These are phyloP conservation scores for Lagria hirta DNA, from an alignment of 2,888 invertebrate species.

Conservation along the genomic window DNA sequence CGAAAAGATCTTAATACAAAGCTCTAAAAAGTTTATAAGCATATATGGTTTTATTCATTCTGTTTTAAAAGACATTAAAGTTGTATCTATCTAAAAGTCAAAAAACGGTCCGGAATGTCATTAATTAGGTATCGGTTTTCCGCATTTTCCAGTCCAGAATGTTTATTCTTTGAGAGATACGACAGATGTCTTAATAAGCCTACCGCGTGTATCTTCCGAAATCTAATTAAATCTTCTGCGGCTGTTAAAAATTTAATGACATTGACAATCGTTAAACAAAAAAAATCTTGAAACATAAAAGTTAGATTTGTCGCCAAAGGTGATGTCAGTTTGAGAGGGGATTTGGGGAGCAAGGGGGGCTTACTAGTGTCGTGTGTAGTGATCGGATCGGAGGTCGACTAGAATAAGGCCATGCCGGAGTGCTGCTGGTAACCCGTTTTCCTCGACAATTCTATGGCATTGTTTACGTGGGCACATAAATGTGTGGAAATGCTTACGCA, in stretches of 20 bases:
- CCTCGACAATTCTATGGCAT: constrained; percentile 50
- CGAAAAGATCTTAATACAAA: no score
- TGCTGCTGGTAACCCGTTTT: constrained; percentile 52
- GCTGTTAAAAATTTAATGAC: constrained; percentile 33
- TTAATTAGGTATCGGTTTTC: constrained; percentile 10
- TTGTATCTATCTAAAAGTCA: no score
- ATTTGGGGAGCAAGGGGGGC: constrained; percentile 5
- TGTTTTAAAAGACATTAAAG: no score
- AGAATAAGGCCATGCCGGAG: constrained; percentile 50
- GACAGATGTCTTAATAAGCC: constrained; percentile 23
- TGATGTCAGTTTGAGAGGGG: constrained; percentile 31
- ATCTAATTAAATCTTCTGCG: constrained; percentile 29
- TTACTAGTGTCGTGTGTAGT: constrained; percentile 31
- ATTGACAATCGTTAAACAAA: constrained; percentile 34
- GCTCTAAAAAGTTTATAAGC: no score
- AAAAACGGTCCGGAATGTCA: constrained; percentile 4
- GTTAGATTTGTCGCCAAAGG: constrained; percentile 40
- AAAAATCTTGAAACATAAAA: constrained; percentile 26
- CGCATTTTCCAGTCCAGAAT: constrained; percentile 12
- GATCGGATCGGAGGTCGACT: constrained; percentile 51
- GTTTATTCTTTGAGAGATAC: constrained; percentile 2
- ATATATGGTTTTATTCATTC: no score
- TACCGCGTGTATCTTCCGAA: constrained; percentile 22
- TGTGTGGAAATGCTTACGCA: constrained; percentile 33
- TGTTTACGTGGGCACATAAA: constrained; percentile 50